phyloP scores from a whole-genome alignment of 2,888 invertebrate genomes.

The Arge pagana region DNA sequence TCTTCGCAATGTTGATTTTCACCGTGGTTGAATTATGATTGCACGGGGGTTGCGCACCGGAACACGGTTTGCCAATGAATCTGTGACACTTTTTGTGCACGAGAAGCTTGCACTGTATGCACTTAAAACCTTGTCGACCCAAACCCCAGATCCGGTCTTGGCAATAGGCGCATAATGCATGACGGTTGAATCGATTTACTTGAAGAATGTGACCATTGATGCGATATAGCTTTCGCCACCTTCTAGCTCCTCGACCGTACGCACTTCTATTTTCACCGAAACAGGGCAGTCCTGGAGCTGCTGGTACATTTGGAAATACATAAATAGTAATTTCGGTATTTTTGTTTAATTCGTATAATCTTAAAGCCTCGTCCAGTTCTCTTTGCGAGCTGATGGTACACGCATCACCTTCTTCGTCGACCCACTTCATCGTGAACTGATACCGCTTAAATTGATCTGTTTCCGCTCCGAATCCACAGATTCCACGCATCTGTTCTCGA shows the following conservation, averaged over 20 bases:
- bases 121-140: slow-evolving; percentile 71
- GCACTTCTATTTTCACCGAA: slow-evolving; percentile 66
- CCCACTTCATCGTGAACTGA: slow-evolving; percentile 9
- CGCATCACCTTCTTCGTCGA: slow-evolving; percentile 4
- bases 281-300: slow-evolving; percentile 66
- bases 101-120: slow-evolving; percentile 68
- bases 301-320: slow-evolving; percentile 63
- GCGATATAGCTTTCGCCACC: slow-evolving; percentile 71
- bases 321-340: background rate
- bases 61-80: slow-evolving; percentile 63
- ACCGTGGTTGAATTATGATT: background rate
- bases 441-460: background rate
- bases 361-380: slow-evolving; percentile 6
- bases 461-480: slow-evolving; percentile 2
- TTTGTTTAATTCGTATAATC: slow-evolving; percentile 2
- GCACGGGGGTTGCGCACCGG: slow-evolving; percentile 38
- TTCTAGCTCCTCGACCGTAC: slow-evolving; percentile 68
- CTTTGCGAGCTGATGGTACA: background rate
- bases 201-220: slow-evolving; percentile 72
- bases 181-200: slow-evolving; percentile 67
- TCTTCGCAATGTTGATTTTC: slow-evolving; percentile 4
- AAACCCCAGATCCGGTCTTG: slow-evolving; percentile 71
- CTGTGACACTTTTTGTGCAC: slow-evolving; percentile 74
- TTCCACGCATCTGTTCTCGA: background rate
- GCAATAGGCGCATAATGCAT: slow-evolving; percentile 68